phyloP scores from a whole-genome alignment of 2,888 invertebrate genomes.

The Fragum whitleyi region DNA sequence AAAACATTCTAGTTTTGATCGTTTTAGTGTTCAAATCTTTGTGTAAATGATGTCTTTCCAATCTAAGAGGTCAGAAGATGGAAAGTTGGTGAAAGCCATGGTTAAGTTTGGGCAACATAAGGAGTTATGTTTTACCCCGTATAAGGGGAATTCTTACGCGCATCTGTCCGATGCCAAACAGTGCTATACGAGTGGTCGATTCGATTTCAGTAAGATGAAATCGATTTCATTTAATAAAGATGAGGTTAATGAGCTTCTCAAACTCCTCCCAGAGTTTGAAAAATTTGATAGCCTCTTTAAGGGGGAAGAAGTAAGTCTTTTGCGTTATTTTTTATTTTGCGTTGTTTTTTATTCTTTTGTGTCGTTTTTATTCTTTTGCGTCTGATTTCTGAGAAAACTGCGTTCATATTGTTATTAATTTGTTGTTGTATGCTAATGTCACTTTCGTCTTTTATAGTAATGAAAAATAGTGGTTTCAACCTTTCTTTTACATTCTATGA shows the following conservation, averaged over 20 bases:
- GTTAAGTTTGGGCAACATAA: neutral
- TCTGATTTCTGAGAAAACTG: too few species aligned
- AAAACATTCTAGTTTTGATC: too few species aligned
- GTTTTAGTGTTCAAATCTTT: too few species aligned
- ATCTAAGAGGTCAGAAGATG: constrained; percentile 3
- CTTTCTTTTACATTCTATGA: too few species aligned
- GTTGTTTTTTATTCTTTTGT: too few species aligned
- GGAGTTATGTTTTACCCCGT: neutral
- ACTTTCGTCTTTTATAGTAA: too few species aligned
- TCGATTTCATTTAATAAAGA: neutral
- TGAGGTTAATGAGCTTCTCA: neutral
- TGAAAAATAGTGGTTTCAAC: too few species aligned
- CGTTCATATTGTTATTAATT: neutral
- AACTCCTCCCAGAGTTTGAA: neutral
- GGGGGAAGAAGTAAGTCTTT: neutral
- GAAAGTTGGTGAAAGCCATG: neutral
- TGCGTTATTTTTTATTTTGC: too few species aligned
- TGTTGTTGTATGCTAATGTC: too few species aligned
- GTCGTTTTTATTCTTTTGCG: too few species aligned
- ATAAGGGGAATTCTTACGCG: neutral
- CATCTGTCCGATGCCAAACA: constrained; percentile 3
- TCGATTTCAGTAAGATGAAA: too few species aligned
- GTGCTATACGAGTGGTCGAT: constrained; percentile 6
- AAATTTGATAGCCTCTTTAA: neutral
- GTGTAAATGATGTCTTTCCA: neutral